Evolutionary conservation across 2,888 invertebrate species (phyloP).

Genomic region (Drepana falcataria): DNA sequence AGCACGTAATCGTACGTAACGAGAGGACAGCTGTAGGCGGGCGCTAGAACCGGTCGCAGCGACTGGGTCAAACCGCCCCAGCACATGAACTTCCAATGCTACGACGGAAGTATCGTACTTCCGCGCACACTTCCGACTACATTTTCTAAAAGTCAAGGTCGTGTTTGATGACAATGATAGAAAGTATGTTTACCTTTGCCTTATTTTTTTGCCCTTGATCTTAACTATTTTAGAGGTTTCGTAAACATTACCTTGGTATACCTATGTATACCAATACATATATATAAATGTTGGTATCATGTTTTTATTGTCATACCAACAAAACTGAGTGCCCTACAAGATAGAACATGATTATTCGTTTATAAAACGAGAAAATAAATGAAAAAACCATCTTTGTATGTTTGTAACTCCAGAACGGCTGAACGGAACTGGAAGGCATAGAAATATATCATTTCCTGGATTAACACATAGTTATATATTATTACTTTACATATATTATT

Average conservation of each 20-base stretch:
- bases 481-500: too few relatives aligned
- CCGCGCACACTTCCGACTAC: slow-evolving; percentile 48
- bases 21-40: slow-evolving; percentile 40
- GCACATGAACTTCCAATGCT: slow-evolving; percentile 19
- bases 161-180: slow-evolving; percentile 19
- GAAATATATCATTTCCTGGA: too few relatives aligned
- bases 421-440: too few relatives aligned
- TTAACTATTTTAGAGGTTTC: not conserved
- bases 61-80: slow-evolving; percentile 21
- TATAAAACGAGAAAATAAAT: too few relatives aligned
- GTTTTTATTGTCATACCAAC: too few relatives aligned
- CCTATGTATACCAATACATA: too few relatives aligned
- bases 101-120: slow-evolving; percentile 37
- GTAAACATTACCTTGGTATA: not conserved
- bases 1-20: slow-evolving; percentile 31
- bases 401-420: too few relatives aligned
- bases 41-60: slow-evolving; percentile 34
- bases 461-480: too few relatives aligned
- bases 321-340: too few relatives aligned
- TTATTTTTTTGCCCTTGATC: slow-evolving; percentile 3
- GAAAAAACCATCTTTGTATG: too few relatives aligned
- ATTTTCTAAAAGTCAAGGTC: slow-evolving; percentile 40
- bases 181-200: slow-evolving; percentile 4
- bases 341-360: too few relatives aligned
- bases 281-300: too few relatives aligned